Evolutionary conservation across 2,113 vertebrate species (phyloP).

Genomic region (Istiophorus platypterus): DNA sequence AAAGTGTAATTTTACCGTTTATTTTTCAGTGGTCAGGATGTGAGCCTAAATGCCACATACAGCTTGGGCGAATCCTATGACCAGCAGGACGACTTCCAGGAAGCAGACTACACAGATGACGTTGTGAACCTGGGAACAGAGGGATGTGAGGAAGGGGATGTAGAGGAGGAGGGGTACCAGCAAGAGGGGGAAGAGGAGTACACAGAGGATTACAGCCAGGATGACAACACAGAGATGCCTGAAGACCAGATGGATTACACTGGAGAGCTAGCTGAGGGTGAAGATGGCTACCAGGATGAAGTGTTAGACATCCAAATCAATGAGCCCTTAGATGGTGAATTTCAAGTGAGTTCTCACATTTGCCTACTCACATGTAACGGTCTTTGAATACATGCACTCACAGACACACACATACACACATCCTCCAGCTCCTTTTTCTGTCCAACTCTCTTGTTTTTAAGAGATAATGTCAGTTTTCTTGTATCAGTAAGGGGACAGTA

Average conservation of each 20-base stretch:
- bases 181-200: conserved; percentile 85
- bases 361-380: conserved; percentile 28
- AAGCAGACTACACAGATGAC: conserved; percentile 85
- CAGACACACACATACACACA: conserved; percentile 40
- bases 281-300: conserved; percentile 89
- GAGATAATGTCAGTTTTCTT: conserved; percentile 86
- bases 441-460: conserved; percentile 79
- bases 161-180: conserved; percentile 63
- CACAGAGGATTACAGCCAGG: conserved; percentile 85
- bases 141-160: conserved; percentile 78
- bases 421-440: conserved; percentile 61
- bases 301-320: conserved; percentile 97
- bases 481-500: conserved; percentile 60
- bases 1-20: conserved; percentile 37
- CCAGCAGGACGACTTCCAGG: conserved; percentile 84
- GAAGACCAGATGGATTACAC: conserved; percentile 90
- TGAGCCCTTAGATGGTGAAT: conserved; percentile 94
- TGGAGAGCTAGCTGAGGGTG: conserved; percentile 86
- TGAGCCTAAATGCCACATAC: conserved; percentile 88
- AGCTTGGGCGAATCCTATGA: conserved; percentile 85
- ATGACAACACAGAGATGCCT: conserved; percentile 81
- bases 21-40: conserved; percentile 85
- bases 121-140: conserved; percentile 84
- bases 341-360: conserved; percentile 90
- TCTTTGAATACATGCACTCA: conserved; percentile 10